Evolutionary conservation across 2,113 vertebrate genomes (phyloP).

Genomic region (Glaucomys volans): DNA sequence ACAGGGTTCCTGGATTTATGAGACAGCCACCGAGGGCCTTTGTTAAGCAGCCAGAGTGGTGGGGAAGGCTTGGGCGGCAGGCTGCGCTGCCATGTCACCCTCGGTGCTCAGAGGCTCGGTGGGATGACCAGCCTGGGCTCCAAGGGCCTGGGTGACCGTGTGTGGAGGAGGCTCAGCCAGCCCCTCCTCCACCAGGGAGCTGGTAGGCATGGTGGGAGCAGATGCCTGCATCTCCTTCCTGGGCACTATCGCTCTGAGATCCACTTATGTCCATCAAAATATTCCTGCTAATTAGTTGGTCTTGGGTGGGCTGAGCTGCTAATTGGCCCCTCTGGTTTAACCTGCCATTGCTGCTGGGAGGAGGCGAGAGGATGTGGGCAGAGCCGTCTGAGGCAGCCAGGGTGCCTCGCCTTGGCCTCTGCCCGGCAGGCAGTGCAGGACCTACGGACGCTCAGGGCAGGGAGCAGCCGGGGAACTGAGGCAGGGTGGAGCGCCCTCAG

Average conservation of each 20-base stretch:
- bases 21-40: neutral
- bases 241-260: neutral
- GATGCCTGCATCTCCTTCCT: neutral
- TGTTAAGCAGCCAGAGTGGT: neutral
- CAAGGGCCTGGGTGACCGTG: neutral
- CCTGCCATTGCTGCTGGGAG: conserved; percentile 31
- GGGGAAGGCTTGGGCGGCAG: neutral
- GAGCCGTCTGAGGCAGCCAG: neutral
- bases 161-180: neutral
- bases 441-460: neutral
- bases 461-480: rapidly evolving
- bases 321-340: conserved; percentile 23
- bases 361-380: neutral
- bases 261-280: neutral
- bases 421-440: neutral
- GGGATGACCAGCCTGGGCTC: neutral
- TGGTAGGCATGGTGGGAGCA: neutral
- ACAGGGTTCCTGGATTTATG: neutral
- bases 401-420: neutral
- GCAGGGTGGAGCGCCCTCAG: rapidly evolving
- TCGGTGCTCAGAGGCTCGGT: neutral
- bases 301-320: neutral
- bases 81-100: neutral
- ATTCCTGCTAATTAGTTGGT: neutral
- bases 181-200: neutral